A percentile compares a stretch with the other conserved stretches of the same genome.
phyloP scores from a whole-genome alignment of 2,113 vertebrate genomes.

The Colaptes auratus region DNA sequence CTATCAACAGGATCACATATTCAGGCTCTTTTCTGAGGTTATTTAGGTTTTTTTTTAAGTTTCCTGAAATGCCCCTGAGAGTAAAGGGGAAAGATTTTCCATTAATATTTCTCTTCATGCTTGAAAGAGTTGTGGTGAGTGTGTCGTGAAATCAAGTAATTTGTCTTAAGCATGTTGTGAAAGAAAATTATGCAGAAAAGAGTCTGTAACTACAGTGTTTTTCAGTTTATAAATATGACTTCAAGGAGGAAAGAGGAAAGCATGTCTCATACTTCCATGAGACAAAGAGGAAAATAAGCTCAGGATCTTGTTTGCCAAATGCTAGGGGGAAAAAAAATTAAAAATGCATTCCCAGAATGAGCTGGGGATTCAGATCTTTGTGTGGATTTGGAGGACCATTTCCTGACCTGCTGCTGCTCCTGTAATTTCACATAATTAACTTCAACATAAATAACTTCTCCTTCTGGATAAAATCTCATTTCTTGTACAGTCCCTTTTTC shows the following conservation, averaged over 20 bases:
- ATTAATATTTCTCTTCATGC: not conserved
- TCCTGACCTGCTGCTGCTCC: slow-evolving; percentile 6
- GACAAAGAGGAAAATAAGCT: not conserved
- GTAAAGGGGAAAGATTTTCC: not conserved
- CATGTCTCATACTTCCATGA: not conserved
- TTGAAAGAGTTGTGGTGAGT: not conserved
- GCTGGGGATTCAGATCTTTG: not conserved
- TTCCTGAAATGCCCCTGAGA: not conserved
- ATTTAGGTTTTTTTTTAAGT: not conserved
- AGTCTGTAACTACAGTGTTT: not conserved
- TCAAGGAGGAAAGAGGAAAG: not conserved
- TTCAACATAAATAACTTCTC: slow-evolving; percentile 29
- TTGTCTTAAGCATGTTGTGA: not conserved
- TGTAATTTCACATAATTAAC: slow-evolving; percentile 21
- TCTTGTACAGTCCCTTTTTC: slow-evolving; percentile 34
- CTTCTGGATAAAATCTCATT: slow-evolving; percentile 42
- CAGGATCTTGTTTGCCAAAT: not conserved
- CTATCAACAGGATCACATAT: not conserved
- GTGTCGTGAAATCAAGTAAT: not conserved
- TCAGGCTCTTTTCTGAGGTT: not conserved
- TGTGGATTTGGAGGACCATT: not conserved
- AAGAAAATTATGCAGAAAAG: slow-evolving; percentile 19
- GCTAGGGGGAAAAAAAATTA: not conserved
- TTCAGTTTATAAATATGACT: slow-evolving; percentile 8
- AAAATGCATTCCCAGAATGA: not conserved